Percentiles rank a stretch among this genome's conserved stretches.
phyloP scores from a whole-genome alignment of 2,797 vertebrate genomes.

The Macropodus opercularis region DNA sequence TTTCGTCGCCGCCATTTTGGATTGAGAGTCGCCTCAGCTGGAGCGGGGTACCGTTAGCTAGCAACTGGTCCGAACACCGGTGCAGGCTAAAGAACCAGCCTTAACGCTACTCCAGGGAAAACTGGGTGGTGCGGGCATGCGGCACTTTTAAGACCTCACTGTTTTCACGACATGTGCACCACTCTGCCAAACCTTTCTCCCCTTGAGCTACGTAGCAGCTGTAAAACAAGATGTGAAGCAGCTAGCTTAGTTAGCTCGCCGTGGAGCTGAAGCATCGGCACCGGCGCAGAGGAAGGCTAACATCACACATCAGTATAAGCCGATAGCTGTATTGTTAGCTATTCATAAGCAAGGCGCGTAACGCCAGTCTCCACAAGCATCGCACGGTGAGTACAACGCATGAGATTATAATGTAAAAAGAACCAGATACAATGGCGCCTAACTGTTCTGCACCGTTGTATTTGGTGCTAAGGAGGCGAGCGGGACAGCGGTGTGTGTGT shows the following conservation, averaged over 20 bases:
- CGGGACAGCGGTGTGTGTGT: constrained; percentile 11
- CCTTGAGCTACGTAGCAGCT: constrained; percentile 5
- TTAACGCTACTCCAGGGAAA: not conserved
- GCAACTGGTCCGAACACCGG: constrained; percentile 25
- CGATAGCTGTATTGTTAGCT: not conserved
- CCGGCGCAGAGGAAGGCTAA: constrained; percentile 52
- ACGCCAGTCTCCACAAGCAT: not conserved
- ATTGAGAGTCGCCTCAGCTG: constrained; percentile 62
- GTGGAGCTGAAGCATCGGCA: constrained; percentile 52
- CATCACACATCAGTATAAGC: constrained; percentile 23
- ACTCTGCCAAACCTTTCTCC: not conserved
- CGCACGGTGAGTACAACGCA: constrained; percentile 49
- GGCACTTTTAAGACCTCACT: not conserved
- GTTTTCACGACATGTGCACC: constrained; percentile 7
- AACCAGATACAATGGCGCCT: not conserved
- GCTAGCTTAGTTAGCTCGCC: constrained; percentile 52
- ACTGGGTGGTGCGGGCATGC: not conserved
- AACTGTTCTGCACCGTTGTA: constrained; percentile 21
- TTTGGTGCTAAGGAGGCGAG: constrained; percentile 10
- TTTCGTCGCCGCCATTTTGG: constrained; percentile 94
- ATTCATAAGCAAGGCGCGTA: constrained; percentile 22
- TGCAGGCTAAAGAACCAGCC: not conserved
- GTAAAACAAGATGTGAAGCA: constrained; percentile 25
- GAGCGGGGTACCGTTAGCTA: constrained; percentile 35
- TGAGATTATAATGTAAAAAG: fast-evolving